These are phyloP conservation scores for Parus major DNA, from an alignment of 2,113 vertebrate genomes.

Conservation along the genomic window DNA sequence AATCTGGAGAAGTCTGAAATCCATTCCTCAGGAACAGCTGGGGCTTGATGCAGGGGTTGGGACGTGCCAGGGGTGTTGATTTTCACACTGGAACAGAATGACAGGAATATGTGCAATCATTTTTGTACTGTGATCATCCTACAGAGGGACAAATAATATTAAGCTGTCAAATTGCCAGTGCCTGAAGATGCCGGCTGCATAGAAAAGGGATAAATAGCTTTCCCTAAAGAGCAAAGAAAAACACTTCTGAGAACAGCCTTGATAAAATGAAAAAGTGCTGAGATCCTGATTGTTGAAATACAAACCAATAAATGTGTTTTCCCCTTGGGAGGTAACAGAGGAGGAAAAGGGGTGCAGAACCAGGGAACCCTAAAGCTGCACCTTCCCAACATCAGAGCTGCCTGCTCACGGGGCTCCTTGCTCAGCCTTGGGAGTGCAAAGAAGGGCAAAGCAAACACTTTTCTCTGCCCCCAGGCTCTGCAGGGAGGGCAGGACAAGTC, in stretches of 20 bases:
- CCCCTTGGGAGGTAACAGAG: not conserved
- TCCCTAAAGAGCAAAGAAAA: not conserved
- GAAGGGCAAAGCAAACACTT: not conserved
- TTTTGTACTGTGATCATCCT: not conserved
- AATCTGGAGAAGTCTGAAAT: not conserved
- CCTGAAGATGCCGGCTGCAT: not conserved
- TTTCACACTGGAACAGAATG: not conserved
- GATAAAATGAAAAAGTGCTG: not conserved
- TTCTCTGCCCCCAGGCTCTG: not conserved
- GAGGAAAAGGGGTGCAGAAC: not conserved
- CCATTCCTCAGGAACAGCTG: not conserved
- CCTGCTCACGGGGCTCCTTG: rapidly evolving
- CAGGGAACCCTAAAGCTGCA: not conserved
- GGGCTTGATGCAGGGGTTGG: not conserved
- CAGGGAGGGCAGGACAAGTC: not conserved
- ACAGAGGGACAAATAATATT: not conserved
- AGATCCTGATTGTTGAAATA: not conserved
- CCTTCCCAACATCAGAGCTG: rapidly evolving
- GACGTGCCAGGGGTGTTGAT: not conserved
- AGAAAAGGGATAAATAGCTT: not conserved
- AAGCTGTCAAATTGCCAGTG: not conserved
- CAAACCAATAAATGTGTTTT: not conserved
- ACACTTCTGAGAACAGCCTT: not conserved
- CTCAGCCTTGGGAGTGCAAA: not conserved
- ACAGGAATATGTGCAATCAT: not conserved